phyloP scores from a whole-genome alignment of 1,140 invertebrate genomes.

The Pseudobourletiella spinata region DNA sequence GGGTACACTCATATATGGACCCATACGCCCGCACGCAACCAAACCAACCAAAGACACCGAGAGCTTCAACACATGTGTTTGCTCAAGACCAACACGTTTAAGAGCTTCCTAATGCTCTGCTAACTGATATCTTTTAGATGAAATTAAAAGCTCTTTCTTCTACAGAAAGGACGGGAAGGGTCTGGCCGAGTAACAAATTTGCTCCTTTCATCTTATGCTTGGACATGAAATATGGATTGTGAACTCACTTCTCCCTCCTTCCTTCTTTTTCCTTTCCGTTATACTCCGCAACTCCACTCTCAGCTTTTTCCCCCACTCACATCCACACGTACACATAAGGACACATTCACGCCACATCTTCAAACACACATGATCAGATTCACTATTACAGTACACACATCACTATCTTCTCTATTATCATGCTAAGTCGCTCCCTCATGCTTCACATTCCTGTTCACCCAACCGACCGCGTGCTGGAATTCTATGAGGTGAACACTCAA shows the following conservation, averaged over 20 bases:
- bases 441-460: neutral
- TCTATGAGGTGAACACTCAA: too few species aligned
- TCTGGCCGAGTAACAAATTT: slow-evolving; percentile 22
- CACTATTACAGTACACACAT: neutral
- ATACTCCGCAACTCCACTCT: too few species aligned
- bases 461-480: neutral
- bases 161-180: slow-evolving; percentile 16
- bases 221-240: slow-evolving; percentile 35
- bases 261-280: slow-evolving; percentile 1
- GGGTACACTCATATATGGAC: too few species aligned
- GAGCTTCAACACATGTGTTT: too few species aligned
- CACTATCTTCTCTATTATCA: neutral
- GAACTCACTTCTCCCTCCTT: slow-evolving; percentile 14
- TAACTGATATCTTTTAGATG: slow-evolving; percentile 36
- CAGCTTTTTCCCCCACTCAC: too few species aligned
- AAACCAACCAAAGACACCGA: too few species aligned
- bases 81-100: slow-evolving; percentile 36
- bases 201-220: slow-evolving; percentile 33
- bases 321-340: too few species aligned
- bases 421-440: neutral
- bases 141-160: slow-evolving; percentile 31
- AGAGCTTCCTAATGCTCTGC: slow-evolving; percentile 34
- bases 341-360: too few species aligned
- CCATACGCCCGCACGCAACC: too few species aligned
- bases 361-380: neutral